These are phyloP conservation scores for Anastrepha ludens DNA, from an alignment of 1,140 invertebrate species.

Conservation along the genomic window DNA sequence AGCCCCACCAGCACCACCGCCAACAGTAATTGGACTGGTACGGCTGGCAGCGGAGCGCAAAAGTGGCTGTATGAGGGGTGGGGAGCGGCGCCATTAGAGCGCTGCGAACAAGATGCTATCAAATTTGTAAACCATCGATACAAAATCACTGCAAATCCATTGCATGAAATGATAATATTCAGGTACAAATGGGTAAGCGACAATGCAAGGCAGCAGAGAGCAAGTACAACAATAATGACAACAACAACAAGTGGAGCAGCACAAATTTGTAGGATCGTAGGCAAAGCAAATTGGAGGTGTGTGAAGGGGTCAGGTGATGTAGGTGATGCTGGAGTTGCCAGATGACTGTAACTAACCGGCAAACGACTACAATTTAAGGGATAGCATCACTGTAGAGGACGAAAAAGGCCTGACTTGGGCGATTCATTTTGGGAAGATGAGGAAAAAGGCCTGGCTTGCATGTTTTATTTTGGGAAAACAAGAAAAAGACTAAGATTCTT, in stretches of 20 bases:
- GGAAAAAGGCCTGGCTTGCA: too few relatives aligned
- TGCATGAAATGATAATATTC: slow-evolving; percentile 37
- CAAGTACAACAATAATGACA: slow-evolving; percentile 16
- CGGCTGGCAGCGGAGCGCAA: slow-evolving; percentile 57
- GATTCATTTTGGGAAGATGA: too few relatives aligned
- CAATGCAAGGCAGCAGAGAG: neutral
- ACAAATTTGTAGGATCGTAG: neutral
- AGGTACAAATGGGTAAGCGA: neutral
- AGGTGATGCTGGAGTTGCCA: neutral
- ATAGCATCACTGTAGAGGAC: too few relatives aligned
- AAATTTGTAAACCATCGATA: slow-evolving; percentile 65
- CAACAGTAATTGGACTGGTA: neutral
- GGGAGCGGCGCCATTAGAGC: slow-evolving; percentile 45
- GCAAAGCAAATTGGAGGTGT: neutral
- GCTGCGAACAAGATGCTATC: slow-evolving; percentile 64
- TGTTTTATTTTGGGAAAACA: too few relatives aligned
- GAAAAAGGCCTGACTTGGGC: too few relatives aligned
- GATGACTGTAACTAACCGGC: neutral
- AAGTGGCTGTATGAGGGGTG: slow-evolving; percentile 22
- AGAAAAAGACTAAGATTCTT: too few relatives aligned
- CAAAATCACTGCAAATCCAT: slow-evolving; percentile 59
- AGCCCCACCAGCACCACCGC: neutral
- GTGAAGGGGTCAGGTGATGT: neutral
- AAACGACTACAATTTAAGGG: too few relatives aligned
- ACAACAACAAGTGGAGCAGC: neutral